Percentiles rank a stretch among this genome's conserved stretches.
Evolutionary conservation across 2,113 vertebrate genomes (phyloP).

Genomic region (Dipodomys merriami): DNA sequence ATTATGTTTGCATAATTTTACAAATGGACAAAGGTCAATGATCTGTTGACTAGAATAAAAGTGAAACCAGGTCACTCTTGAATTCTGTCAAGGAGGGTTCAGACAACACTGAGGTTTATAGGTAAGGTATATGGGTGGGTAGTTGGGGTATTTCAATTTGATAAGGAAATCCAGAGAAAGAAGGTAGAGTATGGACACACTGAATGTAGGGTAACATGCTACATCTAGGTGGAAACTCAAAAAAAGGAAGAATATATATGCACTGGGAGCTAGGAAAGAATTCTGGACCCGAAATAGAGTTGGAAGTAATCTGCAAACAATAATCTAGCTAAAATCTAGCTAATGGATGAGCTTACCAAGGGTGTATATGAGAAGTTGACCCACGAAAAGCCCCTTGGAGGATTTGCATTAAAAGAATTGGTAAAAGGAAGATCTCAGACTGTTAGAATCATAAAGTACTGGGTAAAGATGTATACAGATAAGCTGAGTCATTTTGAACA

Average conservation of each 20-base stretch:
- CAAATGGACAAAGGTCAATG: background rate
- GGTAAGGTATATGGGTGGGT: background rate
- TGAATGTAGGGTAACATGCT: background rate
- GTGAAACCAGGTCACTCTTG: background rate
- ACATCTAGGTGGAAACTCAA: slow-evolving; percentile 7
- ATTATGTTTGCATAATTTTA: slow-evolving; percentile 23
- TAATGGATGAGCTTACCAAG: background rate
- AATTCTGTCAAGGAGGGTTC: background rate
- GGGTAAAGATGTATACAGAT: slow-evolving; percentile 11
- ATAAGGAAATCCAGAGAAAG: background rate
- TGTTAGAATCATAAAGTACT: background rate
- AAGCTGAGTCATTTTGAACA: background rate
- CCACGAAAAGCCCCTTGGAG: background rate
- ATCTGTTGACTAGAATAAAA: slow-evolving; percentile 15
- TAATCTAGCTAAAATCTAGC: background rate
- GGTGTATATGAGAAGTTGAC: background rate
- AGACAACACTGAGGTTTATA: background rate
- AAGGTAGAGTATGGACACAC: background rate
- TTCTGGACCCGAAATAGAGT: slow-evolving; percentile 10
- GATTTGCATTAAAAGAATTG: slow-evolving; percentile 24
- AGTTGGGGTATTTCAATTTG: background rate
- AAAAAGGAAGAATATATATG: background rate
- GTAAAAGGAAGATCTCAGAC: background rate
- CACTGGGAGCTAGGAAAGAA: background rate
- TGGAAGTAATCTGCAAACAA: slow-evolving; percentile 6